Percentiles rank a stretch among this genome's conserved stretches.
Conservation (phyloP, 23 tunicate species). For the Diplosoma virens region DNA sequence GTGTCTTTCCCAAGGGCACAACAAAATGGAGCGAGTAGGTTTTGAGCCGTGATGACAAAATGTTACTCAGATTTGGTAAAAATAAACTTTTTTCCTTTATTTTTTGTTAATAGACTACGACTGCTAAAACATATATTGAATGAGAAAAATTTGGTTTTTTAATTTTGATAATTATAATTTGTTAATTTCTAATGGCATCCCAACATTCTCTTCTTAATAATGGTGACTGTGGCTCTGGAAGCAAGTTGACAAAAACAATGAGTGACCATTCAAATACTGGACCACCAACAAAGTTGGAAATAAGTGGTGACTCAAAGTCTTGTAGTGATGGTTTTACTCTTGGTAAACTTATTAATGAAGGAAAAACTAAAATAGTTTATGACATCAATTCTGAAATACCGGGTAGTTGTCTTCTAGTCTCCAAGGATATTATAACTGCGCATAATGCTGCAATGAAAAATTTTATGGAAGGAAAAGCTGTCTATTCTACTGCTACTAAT, state of each 20-base stretch:
- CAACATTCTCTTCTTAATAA: slow-evolving; percentile 26
- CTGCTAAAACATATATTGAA: no score
- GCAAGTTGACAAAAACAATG: slow-evolving; percentile 39
- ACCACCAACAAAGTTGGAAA: slow-evolving; percentile 47
- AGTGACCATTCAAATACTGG: slow-evolving; percentile 51
- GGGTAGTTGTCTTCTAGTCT: slow-evolving; percentile 68
- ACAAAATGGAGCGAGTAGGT: no score
- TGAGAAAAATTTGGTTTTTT: no score
- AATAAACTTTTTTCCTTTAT: no score
- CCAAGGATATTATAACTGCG: slow-evolving; percentile 84
- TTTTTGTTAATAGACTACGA: no score
- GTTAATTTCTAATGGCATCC: no score
- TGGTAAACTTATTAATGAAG: slow-evolving; percentile 59
- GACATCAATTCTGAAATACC: slow-evolving; percentile 55
- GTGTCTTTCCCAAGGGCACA: no score
- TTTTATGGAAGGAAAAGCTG: slow-evolving; percentile 85
- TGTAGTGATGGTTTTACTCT: slow-evolving; percentile 53
- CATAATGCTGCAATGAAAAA: slow-evolving; percentile 56
- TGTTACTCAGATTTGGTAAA: no score
- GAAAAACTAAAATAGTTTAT: slow-evolving; percentile 83
- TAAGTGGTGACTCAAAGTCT: slow-evolving; percentile 17
- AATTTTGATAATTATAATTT: no score
- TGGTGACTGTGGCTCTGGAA: slow-evolving; percentile 34
- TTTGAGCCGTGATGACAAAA: no score
- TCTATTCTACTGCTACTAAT: slow-evolving; percentile 64